These are phyloP conservation scores for Drosophila repletoides DNA, from an alignment of 1,140 invertebrate species.

Conservation along the genomic window DNA sequence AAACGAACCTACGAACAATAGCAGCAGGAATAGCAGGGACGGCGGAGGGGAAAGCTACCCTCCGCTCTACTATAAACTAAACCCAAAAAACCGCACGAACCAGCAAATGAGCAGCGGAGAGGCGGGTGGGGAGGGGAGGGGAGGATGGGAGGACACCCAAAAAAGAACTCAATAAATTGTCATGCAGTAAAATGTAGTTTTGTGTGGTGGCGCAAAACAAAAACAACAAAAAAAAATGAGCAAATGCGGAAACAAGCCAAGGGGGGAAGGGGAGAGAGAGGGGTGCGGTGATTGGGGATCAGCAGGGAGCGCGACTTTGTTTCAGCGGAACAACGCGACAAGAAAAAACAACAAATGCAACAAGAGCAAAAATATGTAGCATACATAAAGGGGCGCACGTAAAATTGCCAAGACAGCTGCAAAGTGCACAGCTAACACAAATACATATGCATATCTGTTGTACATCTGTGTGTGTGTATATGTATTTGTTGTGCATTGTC, in stretches of 20 bases:
- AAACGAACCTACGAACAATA: conserved; percentile 39
- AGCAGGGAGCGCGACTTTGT: conserved; percentile 69
- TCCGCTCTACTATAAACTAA: conserved; percentile 3
- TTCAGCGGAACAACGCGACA: conserved; percentile 61
- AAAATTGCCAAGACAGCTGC: conserved; percentile 71
- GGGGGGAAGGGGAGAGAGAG: neutral
- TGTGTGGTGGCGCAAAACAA: conserved; percentile 28
- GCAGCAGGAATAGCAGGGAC: neutral
- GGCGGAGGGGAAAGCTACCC: neutral
- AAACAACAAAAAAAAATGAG: conserved; percentile 2
- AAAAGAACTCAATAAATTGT: conserved; percentile 79
- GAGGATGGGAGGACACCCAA: conserved; percentile 1
- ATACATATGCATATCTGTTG: conserved; percentile 25
- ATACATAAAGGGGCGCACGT: conserved; percentile 53
- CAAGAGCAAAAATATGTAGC: conserved; percentile 23
- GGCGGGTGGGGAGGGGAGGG: neutral
- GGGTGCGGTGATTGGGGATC: conserved; percentile 6
- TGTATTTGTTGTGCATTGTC: conserved; percentile 43
- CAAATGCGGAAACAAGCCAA: neutral
- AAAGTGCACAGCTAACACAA: conserved; percentile 52
- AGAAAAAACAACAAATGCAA: conserved; percentile 18
- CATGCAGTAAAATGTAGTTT: conserved; percentile 78
- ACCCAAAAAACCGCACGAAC: conserved; percentile 38
- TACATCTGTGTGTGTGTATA: neutral
- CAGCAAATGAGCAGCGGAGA: conserved; percentile 33